These are phyloP conservation scores for Ceratotherium simum DNA, from an alignment of 2,113 vertebrate genomes.

Conservation along the genomic window DNA sequence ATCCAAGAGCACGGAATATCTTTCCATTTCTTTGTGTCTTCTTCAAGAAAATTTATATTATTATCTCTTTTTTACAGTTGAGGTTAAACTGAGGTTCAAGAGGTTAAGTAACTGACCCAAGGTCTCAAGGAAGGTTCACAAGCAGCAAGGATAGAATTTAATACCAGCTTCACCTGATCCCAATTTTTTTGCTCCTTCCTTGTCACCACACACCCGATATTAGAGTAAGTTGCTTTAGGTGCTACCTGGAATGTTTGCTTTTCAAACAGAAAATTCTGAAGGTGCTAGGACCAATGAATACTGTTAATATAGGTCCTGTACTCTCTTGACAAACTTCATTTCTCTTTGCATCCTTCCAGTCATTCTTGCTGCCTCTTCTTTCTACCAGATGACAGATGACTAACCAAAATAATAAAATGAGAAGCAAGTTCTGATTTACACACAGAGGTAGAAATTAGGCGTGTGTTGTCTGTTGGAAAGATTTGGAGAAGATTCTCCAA, in stretches of 20 bases:
- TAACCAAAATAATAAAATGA: background rate
- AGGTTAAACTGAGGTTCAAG: background rate
- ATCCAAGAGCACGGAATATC: no score
- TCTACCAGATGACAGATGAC: background rate
- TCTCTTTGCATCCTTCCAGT: background rate
- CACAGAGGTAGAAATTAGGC: background rate
- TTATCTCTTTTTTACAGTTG: background rate
- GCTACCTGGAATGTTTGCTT: background rate
- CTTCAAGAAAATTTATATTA: background rate
- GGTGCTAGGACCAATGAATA: accelerated
- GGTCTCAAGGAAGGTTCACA: background rate
- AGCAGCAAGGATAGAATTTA: background rate
- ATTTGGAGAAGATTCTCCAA: background rate
- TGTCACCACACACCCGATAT: background rate
- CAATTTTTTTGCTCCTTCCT: background rate
- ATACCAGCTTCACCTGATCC: background rate
- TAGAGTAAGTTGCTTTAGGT: background rate
- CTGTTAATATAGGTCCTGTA: accelerated
- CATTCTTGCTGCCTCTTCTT: background rate
- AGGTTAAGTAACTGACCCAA: background rate
- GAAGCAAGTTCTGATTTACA: background rate
- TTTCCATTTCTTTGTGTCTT: no score
- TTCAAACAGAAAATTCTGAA: background rate
- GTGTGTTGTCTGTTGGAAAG: background rate
- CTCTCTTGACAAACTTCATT: background rate